These are phyloP conservation scores for Ptilonorhynchus violaceus DNA, from an alignment of 2,113 vertebrate genomes.

Conservation along the genomic window DNA sequence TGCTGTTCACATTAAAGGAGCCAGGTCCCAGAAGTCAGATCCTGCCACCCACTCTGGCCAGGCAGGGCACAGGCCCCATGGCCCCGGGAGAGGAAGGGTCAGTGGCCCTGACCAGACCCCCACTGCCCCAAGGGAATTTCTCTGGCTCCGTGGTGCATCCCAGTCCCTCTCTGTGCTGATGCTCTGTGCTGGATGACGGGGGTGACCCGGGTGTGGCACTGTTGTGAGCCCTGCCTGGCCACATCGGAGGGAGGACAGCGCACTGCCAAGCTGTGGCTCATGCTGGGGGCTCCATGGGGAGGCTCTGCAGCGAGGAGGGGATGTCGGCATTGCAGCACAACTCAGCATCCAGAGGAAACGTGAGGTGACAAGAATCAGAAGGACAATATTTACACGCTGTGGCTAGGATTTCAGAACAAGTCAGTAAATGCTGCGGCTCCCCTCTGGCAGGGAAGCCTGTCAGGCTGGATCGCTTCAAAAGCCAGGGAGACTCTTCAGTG, in stretches of 20 bases:
- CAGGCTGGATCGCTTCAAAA: slow-evolving; percentile 59
- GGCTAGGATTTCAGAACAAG: not conserved
- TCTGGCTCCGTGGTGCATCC: rapidly evolving
- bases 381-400: slow-evolving; percentile 62
- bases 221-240: not conserved
- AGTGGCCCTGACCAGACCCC: not conserved
- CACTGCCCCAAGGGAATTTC: rapidly evolving
- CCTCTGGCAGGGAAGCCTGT: slow-evolving; percentile 62
- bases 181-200: not conserved
- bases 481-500: slow-evolving; percentile 44
- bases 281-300: not conserved
- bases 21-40: not conserved
- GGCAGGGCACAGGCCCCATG: not conserved
- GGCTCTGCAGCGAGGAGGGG: not conserved
- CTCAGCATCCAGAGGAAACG: slow-evolving; percentile 23
- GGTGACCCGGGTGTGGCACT: not conserved
- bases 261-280: rapidly evolving
- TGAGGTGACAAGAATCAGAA: slow-evolving; percentile 70
- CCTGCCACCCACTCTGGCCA: not conserved
- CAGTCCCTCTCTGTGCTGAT: not conserved
- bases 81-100: not conserved
- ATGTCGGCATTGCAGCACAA: not conserved
- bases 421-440: slow-evolving; percentile 33
- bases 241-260: rapidly evolving
- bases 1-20: not conserved